Percentiles rank a stretch among this genome's conserved stretches.
These are phyloP conservation scores for Porites divaricata DNA, from an alignment of 92 coral and sea anemone species.

Conservation along the genomic window DNA sequence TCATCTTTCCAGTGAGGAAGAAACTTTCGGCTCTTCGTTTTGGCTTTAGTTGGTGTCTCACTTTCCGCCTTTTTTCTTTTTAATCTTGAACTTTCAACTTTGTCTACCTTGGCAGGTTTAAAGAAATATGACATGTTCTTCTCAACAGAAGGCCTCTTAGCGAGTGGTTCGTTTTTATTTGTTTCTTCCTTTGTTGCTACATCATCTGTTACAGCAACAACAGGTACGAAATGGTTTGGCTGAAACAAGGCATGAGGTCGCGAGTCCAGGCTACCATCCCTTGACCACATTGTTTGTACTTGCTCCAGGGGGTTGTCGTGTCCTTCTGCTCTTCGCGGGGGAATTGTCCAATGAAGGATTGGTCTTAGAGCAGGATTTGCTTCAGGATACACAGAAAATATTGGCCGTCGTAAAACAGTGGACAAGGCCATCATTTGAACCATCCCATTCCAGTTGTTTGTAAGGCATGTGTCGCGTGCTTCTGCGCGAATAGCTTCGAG, in stretches of 20 bases:
- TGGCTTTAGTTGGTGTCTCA: conserved; percentile 37
- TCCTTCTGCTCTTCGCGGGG: conserved; percentile 2
- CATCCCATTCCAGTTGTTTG: no score
- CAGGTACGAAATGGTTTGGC: conserved; percentile 48
- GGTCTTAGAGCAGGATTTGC: conserved; percentile 47
- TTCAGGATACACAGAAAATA: conserved; percentile 36
- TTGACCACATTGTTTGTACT: conserved; percentile 39
- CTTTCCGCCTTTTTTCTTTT: conserved; percentile 37
- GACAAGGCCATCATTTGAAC: no score
- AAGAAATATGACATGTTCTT: conserved; percentile 17
- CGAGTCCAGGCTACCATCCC: conserved; percentile 26
- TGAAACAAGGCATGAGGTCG: conserved; percentile 19
- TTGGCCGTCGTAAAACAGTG: no score
- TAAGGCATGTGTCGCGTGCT: no score
- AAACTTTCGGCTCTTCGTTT: conserved; percentile 36
- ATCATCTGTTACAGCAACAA: not conserved
- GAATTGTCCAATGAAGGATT: conserved; percentile 31
- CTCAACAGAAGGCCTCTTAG: conserved; percentile 29
- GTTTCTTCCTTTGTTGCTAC: conserved; percentile 14
- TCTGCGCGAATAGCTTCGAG: no score
- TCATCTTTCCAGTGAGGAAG: conserved; percentile 34
- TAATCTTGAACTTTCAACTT: conserved; percentile 36
- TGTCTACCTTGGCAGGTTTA: conserved; percentile 4
- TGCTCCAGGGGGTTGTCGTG: conserved; percentile 5
- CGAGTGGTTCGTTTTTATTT: conserved; percentile 11